Conservation (phyloP, 1,140 invertebrate species). For the Drosophila arawakana region DNA sequence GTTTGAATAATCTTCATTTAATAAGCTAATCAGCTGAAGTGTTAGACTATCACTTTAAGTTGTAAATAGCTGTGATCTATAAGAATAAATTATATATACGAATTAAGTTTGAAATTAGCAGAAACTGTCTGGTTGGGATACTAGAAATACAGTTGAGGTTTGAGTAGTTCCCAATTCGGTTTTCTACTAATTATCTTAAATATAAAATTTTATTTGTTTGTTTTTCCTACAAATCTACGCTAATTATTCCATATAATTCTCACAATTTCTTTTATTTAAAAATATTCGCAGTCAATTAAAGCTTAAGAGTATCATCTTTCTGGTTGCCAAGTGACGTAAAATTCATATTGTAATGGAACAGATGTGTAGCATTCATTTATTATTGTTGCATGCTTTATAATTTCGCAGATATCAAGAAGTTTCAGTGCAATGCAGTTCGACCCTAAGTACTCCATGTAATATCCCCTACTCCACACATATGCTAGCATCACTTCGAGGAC, state of each 20-base stretch:
- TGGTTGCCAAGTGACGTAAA: constrained; percentile 28
- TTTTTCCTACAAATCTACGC: background rate
- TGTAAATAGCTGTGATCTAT: too few species aligned
- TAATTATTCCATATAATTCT: background rate
- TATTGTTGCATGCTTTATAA: constrained; percentile 28
- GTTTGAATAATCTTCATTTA: too few species aligned
- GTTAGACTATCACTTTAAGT: too few species aligned
- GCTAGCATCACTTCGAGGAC: constrained; percentile 59
- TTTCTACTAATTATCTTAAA: background rate
- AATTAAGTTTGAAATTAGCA: too few species aligned
- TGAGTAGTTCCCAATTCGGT: too few species aligned
- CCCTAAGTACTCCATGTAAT: constrained; percentile 4
- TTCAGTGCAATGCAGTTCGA: constrained; percentile 1
- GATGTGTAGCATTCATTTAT: constrained; percentile 24
- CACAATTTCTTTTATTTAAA: background rate
- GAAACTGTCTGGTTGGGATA: too few species aligned
- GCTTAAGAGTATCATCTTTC: constrained; percentile 2
- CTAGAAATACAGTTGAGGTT: too few species aligned
- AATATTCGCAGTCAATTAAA: constrained; percentile 2
- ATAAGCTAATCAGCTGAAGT: too few species aligned
- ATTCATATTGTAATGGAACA: constrained; percentile 29
- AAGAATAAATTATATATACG: too few species aligned
- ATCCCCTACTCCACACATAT: constrained; percentile 43
- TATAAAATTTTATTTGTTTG: background rate
- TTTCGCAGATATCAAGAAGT: constrained; percentile 32